Evolutionary conservation across 1,140 invertebrate species (phyloP).

Genomic region (Brachionus paranguensis): DNA sequence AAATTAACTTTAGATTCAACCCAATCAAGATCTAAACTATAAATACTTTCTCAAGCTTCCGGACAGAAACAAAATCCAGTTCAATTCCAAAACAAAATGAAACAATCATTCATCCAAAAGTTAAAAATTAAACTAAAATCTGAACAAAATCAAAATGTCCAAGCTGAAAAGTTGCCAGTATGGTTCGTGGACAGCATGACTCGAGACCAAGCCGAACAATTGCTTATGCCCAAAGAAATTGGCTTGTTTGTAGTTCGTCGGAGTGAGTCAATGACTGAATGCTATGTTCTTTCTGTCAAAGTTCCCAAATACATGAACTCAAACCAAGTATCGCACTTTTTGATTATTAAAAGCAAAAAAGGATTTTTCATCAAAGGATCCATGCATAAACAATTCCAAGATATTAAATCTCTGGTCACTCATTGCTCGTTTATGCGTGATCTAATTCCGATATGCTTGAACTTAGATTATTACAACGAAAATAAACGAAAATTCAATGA

Average conservation of each 20-base stretch:
- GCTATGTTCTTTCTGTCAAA: constrained; percentile 22
- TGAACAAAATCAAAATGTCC: neutral
- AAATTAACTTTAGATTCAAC: constrained; percentile 7
- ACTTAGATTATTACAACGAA: constrained; percentile 7
- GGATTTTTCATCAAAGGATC: neutral
- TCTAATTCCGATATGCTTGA: neutral
- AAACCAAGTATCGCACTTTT: neutral
- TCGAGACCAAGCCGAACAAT: neutral
- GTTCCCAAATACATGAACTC: constrained; percentile 21
- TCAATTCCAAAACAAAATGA: neutral
- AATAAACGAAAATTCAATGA: constrained; percentile 18
- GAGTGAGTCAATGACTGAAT: neutral
- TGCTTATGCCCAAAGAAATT: neutral
- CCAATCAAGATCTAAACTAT: neutral
- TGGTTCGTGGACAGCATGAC: constrained; percentile 10
- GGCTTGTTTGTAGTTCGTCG: neutral
- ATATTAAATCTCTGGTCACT: constrained; percentile 18
- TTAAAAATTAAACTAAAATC: neutral
- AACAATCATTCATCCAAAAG: constrained; percentile 27
- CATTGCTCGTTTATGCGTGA: constrained; percentile 36
- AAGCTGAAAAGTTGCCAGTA: neutral
- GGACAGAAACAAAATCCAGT: neutral
- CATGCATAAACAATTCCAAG: neutral
- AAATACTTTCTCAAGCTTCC: neutral
- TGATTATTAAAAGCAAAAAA: neutral